These are phyloP conservation scores for Eueremaeus valkanovi DNA, from an alignment of 2,888 invertebrate species.

Conservation along the genomic window DNA sequence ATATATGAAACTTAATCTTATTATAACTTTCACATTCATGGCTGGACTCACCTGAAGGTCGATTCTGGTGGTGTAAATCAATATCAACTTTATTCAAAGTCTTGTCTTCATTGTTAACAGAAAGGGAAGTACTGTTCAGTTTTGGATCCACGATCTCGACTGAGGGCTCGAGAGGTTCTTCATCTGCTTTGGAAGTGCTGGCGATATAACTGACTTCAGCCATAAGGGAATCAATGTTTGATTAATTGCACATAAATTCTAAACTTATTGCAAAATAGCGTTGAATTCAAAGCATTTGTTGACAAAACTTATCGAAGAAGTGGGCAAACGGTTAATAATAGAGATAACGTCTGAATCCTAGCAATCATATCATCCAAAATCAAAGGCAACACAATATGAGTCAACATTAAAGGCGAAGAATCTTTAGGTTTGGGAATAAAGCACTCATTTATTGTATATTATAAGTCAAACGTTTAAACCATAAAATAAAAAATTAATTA, in stretches of 20 bases:
- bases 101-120: neutral
- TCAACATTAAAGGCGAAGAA: neutral
- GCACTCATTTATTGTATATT: neutral
- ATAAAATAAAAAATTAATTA: slow-evolving; percentile 10
- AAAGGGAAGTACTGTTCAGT: neutral
- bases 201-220: slow-evolving; percentile 26
- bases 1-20: neutral
- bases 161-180: neutral
- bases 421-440: neutral
- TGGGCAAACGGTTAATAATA: neutral
- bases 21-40: neutral
- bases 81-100: neutral
- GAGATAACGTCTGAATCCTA: neutral
- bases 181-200: neutral
- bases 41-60: slow-evolving; percentile 19
- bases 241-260: neutral
- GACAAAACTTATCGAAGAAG: neutral
- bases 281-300: slow-evolving; percentile 12
- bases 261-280: neutral
- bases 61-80: neutral
- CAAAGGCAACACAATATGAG: neutral
- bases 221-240: neutral
- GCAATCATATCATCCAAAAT: neutral
- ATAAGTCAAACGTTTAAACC: too few relatives aligned
- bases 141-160: slow-evolving; percentile 8